Conservation (phyloP, 1,140 invertebrate genomes). For the Lepidurus apus region DNA sequence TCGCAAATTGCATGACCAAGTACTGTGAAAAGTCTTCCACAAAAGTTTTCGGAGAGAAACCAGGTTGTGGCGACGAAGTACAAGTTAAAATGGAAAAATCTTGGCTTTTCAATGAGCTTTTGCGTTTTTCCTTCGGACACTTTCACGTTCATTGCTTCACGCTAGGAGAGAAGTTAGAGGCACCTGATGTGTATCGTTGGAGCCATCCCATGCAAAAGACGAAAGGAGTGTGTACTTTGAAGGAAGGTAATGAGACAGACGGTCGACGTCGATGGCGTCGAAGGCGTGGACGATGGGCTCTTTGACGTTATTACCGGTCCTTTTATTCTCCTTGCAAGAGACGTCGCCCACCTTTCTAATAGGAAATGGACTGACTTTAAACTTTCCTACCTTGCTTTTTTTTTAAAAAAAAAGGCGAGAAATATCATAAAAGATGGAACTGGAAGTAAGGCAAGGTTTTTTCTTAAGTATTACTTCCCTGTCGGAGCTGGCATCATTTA, state of each 20-base stretch:
- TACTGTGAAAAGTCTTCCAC: too few species aligned
- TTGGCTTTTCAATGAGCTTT: background rate
- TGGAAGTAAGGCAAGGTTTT: background rate
- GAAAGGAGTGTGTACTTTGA: background rate
- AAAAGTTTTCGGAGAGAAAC: too few species aligned
- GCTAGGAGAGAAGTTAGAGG: background rate
- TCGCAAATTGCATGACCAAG: too few species aligned
- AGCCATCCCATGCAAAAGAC: constrained; percentile 4
- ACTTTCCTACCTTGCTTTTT: background rate
- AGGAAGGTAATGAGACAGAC: constrained; percentile 1
- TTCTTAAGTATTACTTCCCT: background rate
- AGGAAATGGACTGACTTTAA: background rate
- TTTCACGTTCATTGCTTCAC: background rate
- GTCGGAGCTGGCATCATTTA: too few species aligned
- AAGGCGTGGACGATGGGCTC: constrained; percentile 20
- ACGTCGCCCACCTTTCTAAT: background rate
- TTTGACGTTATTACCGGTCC: constrained; percentile 14
- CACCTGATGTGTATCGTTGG: background rate
- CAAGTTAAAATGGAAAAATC: too few species aligned
- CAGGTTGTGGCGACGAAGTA: too few species aligned
- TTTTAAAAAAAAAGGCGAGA: background rate
- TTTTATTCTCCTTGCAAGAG: background rate
- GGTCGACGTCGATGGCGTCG: background rate
- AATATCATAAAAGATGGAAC: background rate
- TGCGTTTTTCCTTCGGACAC: background rate